Evolutionary conservation across 1,140 invertebrate genomes (phyloP).

Genomic region (Trichomalopsis sarcophagae): DNA sequence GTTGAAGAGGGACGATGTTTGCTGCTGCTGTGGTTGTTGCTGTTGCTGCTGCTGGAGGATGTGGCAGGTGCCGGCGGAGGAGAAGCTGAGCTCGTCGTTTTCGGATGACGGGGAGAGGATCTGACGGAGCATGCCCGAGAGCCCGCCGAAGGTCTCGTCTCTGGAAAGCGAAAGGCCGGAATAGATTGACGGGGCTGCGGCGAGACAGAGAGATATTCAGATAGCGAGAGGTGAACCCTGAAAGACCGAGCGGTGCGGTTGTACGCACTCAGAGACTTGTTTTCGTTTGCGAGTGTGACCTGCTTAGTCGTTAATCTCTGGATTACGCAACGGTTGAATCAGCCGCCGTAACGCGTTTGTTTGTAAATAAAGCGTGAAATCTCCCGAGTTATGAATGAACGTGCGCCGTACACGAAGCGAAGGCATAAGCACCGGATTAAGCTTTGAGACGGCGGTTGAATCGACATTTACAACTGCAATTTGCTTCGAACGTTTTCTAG

Average conservation of each 20-base stretch:
- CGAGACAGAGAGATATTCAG: conserved; percentile 39
- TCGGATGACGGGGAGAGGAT: conserved; percentile 72
- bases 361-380: neutral
- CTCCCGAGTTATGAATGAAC: neutral
- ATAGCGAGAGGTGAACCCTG: conserved; percentile 19
- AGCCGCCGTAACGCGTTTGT: neutral
- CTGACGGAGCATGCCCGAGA: conserved; percentile 73
- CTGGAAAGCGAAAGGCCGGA: conserved; percentile 72
- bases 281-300: neutral
- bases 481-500: no score
- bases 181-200: conserved; percentile 62
- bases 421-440: no score
- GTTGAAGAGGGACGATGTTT: conserved; percentile 60
- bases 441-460: no score
- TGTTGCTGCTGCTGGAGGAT: conserved; percentile 61
- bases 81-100: conserved; percentile 58
- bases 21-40: conserved; percentile 32
- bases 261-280: conserved; percentile 32
- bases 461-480: no score
- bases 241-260: conserved; percentile 49
- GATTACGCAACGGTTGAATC: neutral
- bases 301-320: neutral
- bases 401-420: no score
- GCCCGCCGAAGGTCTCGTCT: conserved; percentile 72
- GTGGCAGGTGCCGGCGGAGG: conserved; percentile 60